Conservation (phyloP, 2,113 vertebrate species). For the Peucedramus taeniatus region DNA sequence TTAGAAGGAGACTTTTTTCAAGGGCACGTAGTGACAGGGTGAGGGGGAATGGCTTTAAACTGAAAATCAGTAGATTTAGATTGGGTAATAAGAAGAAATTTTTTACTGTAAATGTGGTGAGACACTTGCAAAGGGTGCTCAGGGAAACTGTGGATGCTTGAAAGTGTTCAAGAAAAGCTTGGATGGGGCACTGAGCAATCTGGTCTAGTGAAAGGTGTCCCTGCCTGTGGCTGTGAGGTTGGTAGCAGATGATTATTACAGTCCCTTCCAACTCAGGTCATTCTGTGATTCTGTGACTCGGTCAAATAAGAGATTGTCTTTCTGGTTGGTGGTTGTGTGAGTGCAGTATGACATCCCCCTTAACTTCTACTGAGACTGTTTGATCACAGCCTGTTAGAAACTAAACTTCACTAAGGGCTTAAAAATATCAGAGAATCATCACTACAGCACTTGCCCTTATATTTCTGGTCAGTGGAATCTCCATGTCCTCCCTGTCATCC, state of each 20-base stretch:
- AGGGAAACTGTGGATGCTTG: background rate
- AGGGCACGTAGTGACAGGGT: no score
- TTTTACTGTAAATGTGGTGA: background rate
- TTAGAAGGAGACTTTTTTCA: background rate
- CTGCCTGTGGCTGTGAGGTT: background rate
- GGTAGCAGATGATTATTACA: background rate
- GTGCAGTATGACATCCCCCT: background rate
- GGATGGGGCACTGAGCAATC: background rate
- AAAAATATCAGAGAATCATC: background rate
- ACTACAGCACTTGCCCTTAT: fast-evolving
- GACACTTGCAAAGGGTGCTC: no score
- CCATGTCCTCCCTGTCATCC: background rate
- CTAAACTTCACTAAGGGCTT: background rate
- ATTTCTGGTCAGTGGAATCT: background rate
- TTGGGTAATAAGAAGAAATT: background rate
- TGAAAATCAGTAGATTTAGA: background rate
- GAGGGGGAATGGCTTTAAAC: background rate
- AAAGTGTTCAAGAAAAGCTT: background rate
- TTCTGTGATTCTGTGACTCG: background rate
- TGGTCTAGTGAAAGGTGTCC: background rate
- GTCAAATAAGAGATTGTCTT: background rate
- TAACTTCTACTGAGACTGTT: background rate
- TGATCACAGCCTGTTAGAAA: background rate
- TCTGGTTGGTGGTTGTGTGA: background rate
- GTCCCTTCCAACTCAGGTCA: background rate